Evolutionary conservation across 2,113 vertebrate species (phyloP), one percentile per base, ranked within the genome.

Genomic region (Bubo blakistoni): DNA sequence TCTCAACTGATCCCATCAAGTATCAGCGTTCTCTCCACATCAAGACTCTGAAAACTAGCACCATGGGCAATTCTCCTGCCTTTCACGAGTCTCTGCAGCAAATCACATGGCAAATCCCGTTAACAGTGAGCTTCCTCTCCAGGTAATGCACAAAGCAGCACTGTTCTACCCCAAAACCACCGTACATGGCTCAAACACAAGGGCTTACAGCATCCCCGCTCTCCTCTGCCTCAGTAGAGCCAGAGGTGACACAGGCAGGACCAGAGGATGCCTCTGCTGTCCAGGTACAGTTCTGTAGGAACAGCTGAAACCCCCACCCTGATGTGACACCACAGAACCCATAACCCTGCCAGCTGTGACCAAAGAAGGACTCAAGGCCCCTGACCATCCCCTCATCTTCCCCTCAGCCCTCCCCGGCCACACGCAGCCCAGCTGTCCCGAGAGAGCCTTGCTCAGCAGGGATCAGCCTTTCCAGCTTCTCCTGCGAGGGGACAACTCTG

Each of bases 131-230:
- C 16, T 30, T 29, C 11, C 34, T 21, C 22, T 25, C 22, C 34
- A 7, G 0, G 5, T 10, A n/a, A 13, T 0, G 6, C 57, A 25
- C 58, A 83, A 27, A 76, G 81, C 62, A 81, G 74, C 54, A 8
- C 51, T 13, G 27, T 24, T 26, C 6, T 1, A 27, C 36, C 38
- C 55, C 51, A n/a, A 40, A 79, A 86, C 26, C 44, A 30, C 49
- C 6, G 7, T 1, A 19, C 4, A 0, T 4, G 13, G 25, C 25
- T 46, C 77, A 49, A 49, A n/a, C 26, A 42, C 16, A 13, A 34
- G 44, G 51, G 27, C 46, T 6, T 2, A 10, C 1, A 0, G 55
- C 66, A n/a, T 2, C 49, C 42, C 29, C 2, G 12, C 47, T 7
- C 6, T 29, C n/a, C 58, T 88, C 49, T n/a, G 40, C 57, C 42